A percentile compares a stretch with the other conserved stretches of the same genome.
These are phyloP conservation scores for Rhabdophis nuchalis DNA, from an alignment of 2,797 vertebrate genomes.

Conservation along the genomic window DNA sequence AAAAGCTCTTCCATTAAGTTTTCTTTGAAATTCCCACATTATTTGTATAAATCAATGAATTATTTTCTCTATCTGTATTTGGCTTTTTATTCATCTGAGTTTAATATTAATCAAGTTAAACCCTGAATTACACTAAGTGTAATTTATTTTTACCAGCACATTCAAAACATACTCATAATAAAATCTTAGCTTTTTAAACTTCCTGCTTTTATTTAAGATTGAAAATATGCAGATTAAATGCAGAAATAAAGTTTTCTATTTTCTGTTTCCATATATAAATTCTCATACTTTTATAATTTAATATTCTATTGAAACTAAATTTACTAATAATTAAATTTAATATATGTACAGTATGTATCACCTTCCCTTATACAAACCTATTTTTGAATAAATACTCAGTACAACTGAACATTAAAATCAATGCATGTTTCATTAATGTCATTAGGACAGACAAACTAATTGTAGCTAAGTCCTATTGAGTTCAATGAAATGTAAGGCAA, in stretches of 20 bases:
- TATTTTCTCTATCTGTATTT: not conserved
- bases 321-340: not conserved
- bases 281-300: not conserved
- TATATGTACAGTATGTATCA: conserved; percentile 4
- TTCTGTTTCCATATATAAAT: not conserved
- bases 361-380: not conserved
- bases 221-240: not conserved
- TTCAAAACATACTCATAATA: not conserved
- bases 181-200: not conserved
- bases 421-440: not conserved
- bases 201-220: not conserved
- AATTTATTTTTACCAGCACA: not conserved
- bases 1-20: conserved; percentile 11
- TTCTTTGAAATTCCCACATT: not conserved
- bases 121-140: not conserved
- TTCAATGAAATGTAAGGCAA: not conserved
- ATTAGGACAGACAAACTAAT: not conserved
- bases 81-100: not conserved
- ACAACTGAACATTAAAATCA: not conserved
- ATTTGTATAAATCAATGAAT: not conserved
- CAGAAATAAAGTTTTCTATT: not conserved
- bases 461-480: not conserved
- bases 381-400: not conserved
- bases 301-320: not conserved
- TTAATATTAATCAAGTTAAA: not conserved